Evolutionary conservation across 2,888 invertebrate genomes (phyloP).

Genomic region (Lobophora halterata): DNA sequence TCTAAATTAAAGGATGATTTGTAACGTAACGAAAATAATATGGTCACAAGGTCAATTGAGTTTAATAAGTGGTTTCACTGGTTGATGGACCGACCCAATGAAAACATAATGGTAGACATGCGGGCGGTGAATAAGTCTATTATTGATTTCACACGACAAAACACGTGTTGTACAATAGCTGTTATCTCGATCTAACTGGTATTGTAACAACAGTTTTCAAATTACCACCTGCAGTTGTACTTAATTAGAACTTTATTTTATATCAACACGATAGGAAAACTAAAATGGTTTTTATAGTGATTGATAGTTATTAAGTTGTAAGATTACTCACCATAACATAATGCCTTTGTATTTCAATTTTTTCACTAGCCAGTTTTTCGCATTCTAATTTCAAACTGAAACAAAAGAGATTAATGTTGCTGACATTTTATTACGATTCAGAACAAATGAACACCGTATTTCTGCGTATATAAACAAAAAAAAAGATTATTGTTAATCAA

Average conservation of each 20-base stretch:
- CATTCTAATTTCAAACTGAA: conserved; percentile 92
- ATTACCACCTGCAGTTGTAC: conserved; percentile 24
- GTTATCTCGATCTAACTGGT: conserved; percentile 49
- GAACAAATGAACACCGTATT: no score
- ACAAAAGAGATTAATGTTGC: conserved; percentile 51
- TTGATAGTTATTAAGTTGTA: no score
- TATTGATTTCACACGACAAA: conserved; percentile 58
- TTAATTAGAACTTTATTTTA: conserved; percentile 3
- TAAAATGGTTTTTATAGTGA: no score
- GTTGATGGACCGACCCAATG: conserved; percentile 42
- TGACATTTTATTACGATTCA: conserved; percentile 9
- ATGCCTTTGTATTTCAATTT: conserved; percentile 94
- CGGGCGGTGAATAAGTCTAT: conserved; percentile 55
- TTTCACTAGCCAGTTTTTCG: conserved; percentile 93
- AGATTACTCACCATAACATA: conserved; percentile 93
- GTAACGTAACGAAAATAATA: conserved; percentile 34
- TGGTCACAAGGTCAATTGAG: conserved; percentile 40
- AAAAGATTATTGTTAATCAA: no score
- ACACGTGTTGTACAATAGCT: conserved; percentile 49
- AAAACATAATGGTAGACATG: conserved; percentile 51
- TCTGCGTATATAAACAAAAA: no score
- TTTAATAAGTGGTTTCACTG: conserved; percentile 45
- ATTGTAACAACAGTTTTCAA: conserved; percentile 18
- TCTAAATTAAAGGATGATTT: conserved; percentile 25
- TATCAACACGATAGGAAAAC: no score